Conservation (phyloP, 2,113 vertebrate genomes). For the Neotoma lepida region DNA sequence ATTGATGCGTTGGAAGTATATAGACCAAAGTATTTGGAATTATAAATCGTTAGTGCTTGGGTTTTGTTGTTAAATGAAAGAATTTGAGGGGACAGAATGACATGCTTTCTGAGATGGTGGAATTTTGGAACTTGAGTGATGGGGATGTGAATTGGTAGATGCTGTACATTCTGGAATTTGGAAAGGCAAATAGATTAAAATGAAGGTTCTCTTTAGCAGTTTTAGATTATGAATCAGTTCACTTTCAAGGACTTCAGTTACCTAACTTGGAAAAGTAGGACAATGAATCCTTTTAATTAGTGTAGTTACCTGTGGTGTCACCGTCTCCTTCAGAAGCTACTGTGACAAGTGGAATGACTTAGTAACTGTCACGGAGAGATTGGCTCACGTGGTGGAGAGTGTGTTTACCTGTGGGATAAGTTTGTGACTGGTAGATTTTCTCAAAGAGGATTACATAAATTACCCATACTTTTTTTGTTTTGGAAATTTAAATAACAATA, state of each 20-base stretch:
- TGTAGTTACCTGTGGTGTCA: background rate
- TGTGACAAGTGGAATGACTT: background rate
- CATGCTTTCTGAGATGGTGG: background rate
- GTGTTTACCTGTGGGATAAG: slow-evolving; percentile 34
- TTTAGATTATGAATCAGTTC: slow-evolving; percentile 25
- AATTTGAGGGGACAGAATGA: background rate
- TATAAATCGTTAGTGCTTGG: background rate
- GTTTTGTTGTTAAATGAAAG: background rate
- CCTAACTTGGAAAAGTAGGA: slow-evolving; percentile 44
- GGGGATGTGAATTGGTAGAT: background rate
- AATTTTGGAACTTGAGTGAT: slow-evolving; percentile 14
- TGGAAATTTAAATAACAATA: slow-evolving; percentile 10
- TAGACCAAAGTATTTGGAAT: background rate
- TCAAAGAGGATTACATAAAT: background rate
- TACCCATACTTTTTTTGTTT: background rate
- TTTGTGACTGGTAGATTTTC: background rate
- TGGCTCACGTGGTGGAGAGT: background rate
- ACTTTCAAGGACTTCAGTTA: slow-evolving; percentile 18
- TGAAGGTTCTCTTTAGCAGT: background rate
- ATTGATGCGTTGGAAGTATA: background rate
- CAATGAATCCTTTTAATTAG: slow-evolving; percentile 4
- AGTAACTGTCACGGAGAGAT: background rate
- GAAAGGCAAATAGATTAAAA: slow-evolving; percentile 28
- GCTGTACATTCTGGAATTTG: background rate
- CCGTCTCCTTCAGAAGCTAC: background rate